Conservation (phyloP, 1,140 invertebrate species). For the Plodia interpunctella region DNA sequence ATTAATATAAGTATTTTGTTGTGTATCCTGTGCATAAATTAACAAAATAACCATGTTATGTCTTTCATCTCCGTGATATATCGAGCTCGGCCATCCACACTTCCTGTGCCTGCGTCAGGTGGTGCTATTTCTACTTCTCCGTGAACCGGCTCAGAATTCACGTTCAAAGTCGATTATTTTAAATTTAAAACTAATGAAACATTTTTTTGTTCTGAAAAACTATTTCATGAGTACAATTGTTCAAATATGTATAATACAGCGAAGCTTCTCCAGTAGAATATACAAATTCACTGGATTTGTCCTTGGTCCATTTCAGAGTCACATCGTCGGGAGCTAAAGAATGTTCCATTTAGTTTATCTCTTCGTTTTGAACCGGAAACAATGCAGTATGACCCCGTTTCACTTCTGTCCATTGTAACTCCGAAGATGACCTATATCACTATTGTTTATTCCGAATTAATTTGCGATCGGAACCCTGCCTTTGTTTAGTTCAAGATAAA, state of each 20-base stretch:
- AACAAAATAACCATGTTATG: neutral
- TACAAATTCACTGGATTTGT: conserved; percentile 13
- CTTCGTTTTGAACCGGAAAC: conserved; percentile 43
- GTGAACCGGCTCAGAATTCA: conserved; percentile 55
- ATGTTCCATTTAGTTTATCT: conserved; percentile 40
- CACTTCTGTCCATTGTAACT: conserved; percentile 37
- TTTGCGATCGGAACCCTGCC: no score
- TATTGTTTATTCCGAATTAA: conserved; percentile 27
- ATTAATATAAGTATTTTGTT: no score
- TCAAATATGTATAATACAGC: conserved; percentile 8
- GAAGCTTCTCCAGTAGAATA: neutral
- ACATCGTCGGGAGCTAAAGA: conserved; percentile 34
- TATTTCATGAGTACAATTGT: conserved; percentile 21
- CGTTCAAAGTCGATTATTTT: conserved; percentile 67
- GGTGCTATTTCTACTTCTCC: conserved; percentile 60
- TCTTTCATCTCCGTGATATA: neutral
- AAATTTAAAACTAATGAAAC: conserved; percentile 27
- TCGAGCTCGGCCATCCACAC: conserved; percentile 41
- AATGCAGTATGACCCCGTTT: conserved; percentile 54
- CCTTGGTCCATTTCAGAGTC: conserved; percentile 44
- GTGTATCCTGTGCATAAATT: no score
- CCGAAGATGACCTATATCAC: conserved; percentile 48
- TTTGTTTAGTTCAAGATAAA: neutral
- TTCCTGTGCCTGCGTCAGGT: conserved; percentile 59
- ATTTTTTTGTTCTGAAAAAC: conserved; percentile 20